These are phyloP conservation scores for Melanotaenia nigrans DNA, from an alignment of 2,797 vertebrate genomes.

Conservation along the genomic window DNA sequence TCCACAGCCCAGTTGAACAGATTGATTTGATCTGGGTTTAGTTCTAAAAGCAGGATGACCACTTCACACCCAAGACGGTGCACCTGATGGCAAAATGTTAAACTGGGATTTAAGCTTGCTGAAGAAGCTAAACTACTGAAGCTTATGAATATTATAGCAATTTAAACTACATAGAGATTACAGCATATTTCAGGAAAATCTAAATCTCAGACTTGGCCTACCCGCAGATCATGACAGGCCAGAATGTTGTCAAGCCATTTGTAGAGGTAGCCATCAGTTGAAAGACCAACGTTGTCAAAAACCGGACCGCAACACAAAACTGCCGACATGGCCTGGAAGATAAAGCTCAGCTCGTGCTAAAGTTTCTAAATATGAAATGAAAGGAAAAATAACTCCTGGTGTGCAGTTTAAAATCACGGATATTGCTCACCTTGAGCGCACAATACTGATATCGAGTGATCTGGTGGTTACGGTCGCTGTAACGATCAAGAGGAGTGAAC, in stretches of 20 bases:
- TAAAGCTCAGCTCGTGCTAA: slow-evolving; percentile 7
- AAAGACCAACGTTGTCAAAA: slow-evolving; percentile 98
- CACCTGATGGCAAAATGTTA: slow-evolving; percentile 81
- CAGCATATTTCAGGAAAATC: neutral
- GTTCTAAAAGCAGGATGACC: slow-evolving; percentile 93
- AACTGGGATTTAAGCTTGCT: neutral
- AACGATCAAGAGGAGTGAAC: slow-evolving; percentile 98
- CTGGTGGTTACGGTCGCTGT: slow-evolving; percentile 98
- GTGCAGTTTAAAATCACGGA: neutral
- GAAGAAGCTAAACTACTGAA: neutral
- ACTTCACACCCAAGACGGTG: slow-evolving; percentile 98
- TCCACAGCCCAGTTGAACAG: slow-evolving; percentile 99
- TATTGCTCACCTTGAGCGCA: slow-evolving; percentile 89
- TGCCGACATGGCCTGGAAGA: slow-evolving; percentile 94
- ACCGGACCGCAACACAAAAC: slow-evolving; percentile 98
- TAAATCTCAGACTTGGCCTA: slow-evolving; percentile 69
- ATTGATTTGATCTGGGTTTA: slow-evolving; percentile 98
- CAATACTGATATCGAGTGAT: slow-evolving; percentile 99
- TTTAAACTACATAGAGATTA: neutral
- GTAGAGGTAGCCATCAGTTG: slow-evolving; percentile 98
- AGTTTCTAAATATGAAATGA: neutral
- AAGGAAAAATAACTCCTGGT: neutral
- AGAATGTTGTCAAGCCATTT: slow-evolving; percentile 99
- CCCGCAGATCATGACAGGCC: slow-evolving; percentile 96
- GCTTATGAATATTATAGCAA: neutral